A percentile compares a stretch with the other conserved stretches of the same genome.
These are phyloP conservation scores for Augochlorella aurata DNA, from an alignment of 2,888 invertebrate species.

Conservation along the genomic window DNA sequence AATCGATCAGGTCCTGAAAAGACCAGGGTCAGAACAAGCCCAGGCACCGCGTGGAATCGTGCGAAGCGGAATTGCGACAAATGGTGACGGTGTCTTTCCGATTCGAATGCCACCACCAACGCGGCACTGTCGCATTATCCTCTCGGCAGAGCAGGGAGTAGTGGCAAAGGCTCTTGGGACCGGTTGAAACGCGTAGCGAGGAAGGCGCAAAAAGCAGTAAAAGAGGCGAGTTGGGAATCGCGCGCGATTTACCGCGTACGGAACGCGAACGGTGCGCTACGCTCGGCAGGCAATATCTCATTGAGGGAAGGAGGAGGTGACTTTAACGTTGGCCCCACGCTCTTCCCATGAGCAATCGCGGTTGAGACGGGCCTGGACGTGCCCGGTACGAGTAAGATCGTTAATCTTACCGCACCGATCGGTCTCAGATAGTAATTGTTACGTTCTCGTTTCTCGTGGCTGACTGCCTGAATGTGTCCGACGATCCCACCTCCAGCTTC, in stretches of 20 bases:
- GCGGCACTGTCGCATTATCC: slow-evolving; percentile 11
- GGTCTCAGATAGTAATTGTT: slow-evolving; percentile 82
- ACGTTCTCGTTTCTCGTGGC: slow-evolving; percentile 80
- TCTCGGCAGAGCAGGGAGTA: background rate
- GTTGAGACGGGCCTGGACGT: slow-evolving; percentile 77
- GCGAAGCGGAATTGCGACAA: background rate
- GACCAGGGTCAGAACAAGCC: background rate
- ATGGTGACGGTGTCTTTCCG: background rate
- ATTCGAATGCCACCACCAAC: background rate
- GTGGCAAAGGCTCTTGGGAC: background rate
- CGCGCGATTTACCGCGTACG: slow-evolving; percentile 62
- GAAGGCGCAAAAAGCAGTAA: slow-evolving; percentile 28
- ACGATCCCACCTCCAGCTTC: slow-evolving; percentile 57
- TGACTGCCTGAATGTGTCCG: slow-evolving; percentile 72
- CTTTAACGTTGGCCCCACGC: slow-evolving; percentile 80
- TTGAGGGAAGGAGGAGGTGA: slow-evolving; percentile 80
- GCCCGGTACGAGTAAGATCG: slow-evolving; percentile 80
- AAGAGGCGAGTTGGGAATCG: slow-evolving; percentile 25
- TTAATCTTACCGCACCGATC: slow-evolving; percentile 82
- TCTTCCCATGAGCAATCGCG: slow-evolving; percentile 77
- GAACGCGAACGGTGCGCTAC: slow-evolving; percentile 69
- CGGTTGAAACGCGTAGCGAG: slow-evolving; percentile 26
- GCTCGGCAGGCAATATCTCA: slow-evolving; percentile 80
- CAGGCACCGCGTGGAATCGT: background rate
- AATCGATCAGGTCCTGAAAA: background rate